Base-by-base conservation (phyloP, 2,888 invertebrate species). In the Schizotus pectinicornis region DNA sequence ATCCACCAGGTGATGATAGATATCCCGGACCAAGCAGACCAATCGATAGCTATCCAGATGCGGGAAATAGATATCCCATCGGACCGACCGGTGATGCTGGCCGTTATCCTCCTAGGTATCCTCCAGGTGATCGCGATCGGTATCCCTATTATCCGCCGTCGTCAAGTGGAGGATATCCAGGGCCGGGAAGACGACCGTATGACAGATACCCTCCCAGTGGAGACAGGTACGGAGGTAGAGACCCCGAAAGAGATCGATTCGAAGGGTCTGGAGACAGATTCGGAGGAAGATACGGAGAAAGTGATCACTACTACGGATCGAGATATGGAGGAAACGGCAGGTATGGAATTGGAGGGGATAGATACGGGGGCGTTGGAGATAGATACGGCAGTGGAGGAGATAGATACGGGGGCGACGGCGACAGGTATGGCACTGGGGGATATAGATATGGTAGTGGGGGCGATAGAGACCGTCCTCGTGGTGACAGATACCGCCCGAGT, bases 251-350 rank as follows among this genome's bases (percentile, higher is more conserved):
- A 51, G 74, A 67, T 33, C 71, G 74, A 49, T 72, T 72, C 14
- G 68, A 69, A 42, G 76, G 72, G 22, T 22, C 22, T 41, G 59
- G 65, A 30, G 67, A 67, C 58, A 67, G 69, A 56, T 70, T 65
- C 42, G 63, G 69, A 39, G 59, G 67, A 13, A 69, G 70, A 11
- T 62, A 71, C 12, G 64, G 61, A 79, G 33, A 71, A 64, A 81
- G 81, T 62, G 43, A 59, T 35, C 50, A 41, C 13, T 51, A 34
- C 35, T 33, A 45, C 31, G 61, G 52, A 42, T 51, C 56, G 36
- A 81, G 37, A 70, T 72, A 80, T 56, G 78, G 79, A 32, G 80
- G 80, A 63, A 77, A 77, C 9, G 81, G 13, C 66, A 72, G 42
- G 67, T 74, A 61, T 54, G 71, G 74, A 9, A 2, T 69, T n/a